Evolutionary conservation across 2,113 vertebrate species (phyloP), one percentile per base, ranked within the genome.

Genomic region (Silurus asotus): DNA sequence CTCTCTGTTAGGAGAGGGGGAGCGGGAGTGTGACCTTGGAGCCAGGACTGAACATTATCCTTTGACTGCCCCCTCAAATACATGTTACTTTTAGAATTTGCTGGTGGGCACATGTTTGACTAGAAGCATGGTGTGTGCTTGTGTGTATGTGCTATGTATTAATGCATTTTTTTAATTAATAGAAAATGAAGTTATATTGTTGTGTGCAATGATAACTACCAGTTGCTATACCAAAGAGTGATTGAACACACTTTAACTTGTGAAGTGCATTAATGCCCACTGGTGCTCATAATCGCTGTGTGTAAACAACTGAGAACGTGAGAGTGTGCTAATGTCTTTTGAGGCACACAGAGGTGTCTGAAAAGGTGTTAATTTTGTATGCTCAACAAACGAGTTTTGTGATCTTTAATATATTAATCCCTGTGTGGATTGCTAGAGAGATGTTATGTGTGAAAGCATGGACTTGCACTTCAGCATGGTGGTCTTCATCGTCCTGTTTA

Each of bases 1-100:
- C 96, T 95, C 90, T 93, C 88, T 89, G 93, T 93, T 93, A 94
- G 93, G 94, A 92, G 92, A 93, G 91, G 90, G 90, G 84, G 83
- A 93, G 85, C 74, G 70, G 84, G 80, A 94, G 93, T 94, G 94
- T 95, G 95, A 96, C 96, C 96, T 95, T 96, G 94, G 95, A 96
- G 95, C 96, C 95, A 94, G 92, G 86, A 80, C 93, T 87, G 69
- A 96, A 94, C 94, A 94, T 94, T 93, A 95, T 91, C 94, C 90
- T 84, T 51, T 91, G 92, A 90, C 91, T 88, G 79, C 83, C 92
- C 82, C 77, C 37, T 37, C 78, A 88, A 75, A 84, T 69, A 84
- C 77, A 78, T 58, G 75, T 82, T 86, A 80, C 75, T 79, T 83
- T 89, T 84, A 87, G 84, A 87, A 88, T 67, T 78, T 64, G 90